Conservation (phyloP, 2,888 invertebrate genomes). For the Archips xylosteana region DNA sequence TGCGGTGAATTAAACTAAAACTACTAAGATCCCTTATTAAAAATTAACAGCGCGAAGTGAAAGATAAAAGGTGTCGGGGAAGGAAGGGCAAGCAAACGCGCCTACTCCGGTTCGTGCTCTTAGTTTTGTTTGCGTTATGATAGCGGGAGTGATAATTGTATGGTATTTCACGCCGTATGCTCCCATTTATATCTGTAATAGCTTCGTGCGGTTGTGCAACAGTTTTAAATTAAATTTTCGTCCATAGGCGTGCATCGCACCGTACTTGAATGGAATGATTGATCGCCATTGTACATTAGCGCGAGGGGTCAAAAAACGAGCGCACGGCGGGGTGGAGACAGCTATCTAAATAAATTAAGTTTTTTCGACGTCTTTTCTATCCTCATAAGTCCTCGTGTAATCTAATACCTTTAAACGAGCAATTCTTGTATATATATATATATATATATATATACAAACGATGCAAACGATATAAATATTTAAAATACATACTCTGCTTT, state of each 20-base stretch:
- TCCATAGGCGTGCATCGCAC: conserved; percentile 51
- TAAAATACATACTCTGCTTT: too few relatives aligned
- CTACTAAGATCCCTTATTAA: conserved; percentile 27
- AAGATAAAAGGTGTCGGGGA: conserved; percentile 25
- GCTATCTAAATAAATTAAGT: conserved; percentile 35
- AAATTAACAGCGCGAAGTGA: conserved; percentile 10
- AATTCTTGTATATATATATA: too few relatives aligned
- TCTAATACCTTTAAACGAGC: too few relatives aligned
- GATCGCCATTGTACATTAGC: conserved; percentile 50
- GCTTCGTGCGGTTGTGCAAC: conserved; percentile 54
- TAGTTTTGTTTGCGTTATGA: conserved; percentile 51
- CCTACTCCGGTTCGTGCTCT: conserved; percentile 9
- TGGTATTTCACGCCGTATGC: conserved; percentile 49
- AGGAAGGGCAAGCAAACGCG: conserved; percentile 15
- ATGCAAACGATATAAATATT: too few relatives aligned
- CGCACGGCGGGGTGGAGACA: conserved; percentile 38
- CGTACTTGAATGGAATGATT: conserved; percentile 58
- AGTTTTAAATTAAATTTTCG: conserved; percentile 55
- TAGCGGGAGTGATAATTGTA: conserved; percentile 49
- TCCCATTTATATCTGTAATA: conserved; percentile 51
- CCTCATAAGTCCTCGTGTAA: too few relatives aligned
- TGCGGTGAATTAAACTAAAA: conserved; percentile 18
- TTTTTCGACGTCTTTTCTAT: conserved; percentile 15
- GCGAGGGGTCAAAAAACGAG: conserved; percentile 42
- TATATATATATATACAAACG: too few relatives aligned